Evolutionary conservation across 2,113 vertebrate species (phyloP), one percentile per base, ranked within the genome.

Genomic region (Saimiri boliviensis): DNA sequence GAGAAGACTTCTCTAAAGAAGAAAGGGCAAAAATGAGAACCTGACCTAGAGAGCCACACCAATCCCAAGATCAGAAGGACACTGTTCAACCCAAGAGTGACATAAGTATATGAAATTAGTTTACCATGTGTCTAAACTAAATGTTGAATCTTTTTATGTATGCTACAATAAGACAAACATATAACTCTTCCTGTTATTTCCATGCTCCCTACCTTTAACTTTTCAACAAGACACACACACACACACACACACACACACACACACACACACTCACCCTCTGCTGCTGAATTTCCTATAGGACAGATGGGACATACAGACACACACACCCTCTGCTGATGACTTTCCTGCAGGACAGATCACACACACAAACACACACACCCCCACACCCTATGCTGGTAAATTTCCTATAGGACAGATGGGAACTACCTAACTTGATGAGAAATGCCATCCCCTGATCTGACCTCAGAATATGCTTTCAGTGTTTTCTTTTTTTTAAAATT

Each of bases 101-200:
- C 21, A 25, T 56, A 86, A 76, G 17, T 79, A 25, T 73, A 52
- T 79, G n/a, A 91, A 8, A 88, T 66, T 85, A 60, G 45, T 80
- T 82, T 92, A 54, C 8, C 68, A 0, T n/a, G n/a, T 74, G n/a
- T 70, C 16, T 89, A 95, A 89, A 63, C 6, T 91, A 74, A 91
- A 89, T 42, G 3, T 73, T 94, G 25, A 86, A 5, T 97, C 20
- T 94, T 83, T 68, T 16, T 87, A 35, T 47, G 14, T 52, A 32
- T 94, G 23, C 66, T 90, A 82, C 60, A 94, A 52, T 92, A 83
- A 85, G 88, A 88, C 58, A 92, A 94, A 42, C 37, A 37, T 71
- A 23, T 81, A 27, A 91, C 32, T 74, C 20, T 82, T 86, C 87
- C n/a, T 68, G 10, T 82, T 89, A 84, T 21, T 84, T 5, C 47